Base-by-base conservation (phyloP, 2,888 invertebrate species). In the Smittia sp. region DNA sequence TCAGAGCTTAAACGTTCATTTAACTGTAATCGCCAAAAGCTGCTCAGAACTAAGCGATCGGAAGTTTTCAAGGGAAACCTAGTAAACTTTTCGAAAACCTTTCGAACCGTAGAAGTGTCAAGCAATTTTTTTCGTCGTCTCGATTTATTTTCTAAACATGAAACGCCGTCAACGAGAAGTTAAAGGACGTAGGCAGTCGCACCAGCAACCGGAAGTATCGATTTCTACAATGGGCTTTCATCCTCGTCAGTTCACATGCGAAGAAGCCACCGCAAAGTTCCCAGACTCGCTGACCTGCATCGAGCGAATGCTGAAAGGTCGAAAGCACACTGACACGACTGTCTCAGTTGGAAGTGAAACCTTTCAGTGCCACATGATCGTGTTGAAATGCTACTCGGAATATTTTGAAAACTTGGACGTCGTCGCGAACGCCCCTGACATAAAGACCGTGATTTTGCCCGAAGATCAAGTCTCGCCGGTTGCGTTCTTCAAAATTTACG, bases 401-500 rank as follows among this genome's bases (percentile, higher is more conserved):
- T 78, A 80, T 69, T 81, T 82, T 73, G 78, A 79, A 75, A 78
- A 80, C 18, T 75, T 79, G 11, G 73, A 73, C 7, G 11, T 20
- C 1, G 11, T 11, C 11, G 7, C 39, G 39, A 27, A 32, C 3
- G 27, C 11, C 11, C 76, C 74, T 46, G 79, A 78, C 70, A 79
- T 78, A n/a, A 75, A 78, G 22, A 32, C 62, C n/a, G 73, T 76
- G n/a, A 74, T 70, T 15, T 65, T 82, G 41, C 81, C 82, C 0
- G 68, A 75, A 79, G 78, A 80, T 25, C 83, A 80, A 75, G 84
- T 87, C 0, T 83, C 85, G 1, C 82, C 86, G 0, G 82, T 84
- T 75, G 87, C 91, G 0, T 92, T 92, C 78, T 85, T 86, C 68
- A 86, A 88, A 75, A 88, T 91, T 72, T 93, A 92, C 80, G 89